These are phyloP conservation scores for Sebastes aleutianus DNA, from an alignment of 2,797 vertebrate genomes.

Conservation along the genomic window DNA sequence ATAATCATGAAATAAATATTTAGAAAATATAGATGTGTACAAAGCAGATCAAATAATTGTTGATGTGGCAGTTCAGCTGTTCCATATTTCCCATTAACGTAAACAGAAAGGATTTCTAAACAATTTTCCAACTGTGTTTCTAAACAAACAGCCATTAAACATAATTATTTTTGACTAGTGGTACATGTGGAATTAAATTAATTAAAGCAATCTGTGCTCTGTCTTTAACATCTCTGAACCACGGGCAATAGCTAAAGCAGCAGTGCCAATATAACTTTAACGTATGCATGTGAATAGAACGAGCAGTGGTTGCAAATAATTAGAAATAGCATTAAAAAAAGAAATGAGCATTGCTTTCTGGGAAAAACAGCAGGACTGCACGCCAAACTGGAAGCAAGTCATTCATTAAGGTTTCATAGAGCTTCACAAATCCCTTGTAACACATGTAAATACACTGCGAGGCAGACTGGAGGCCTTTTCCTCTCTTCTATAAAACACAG, in stretches of 20 bases:
- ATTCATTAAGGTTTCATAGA: conserved; percentile 56
- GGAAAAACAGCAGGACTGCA: conserved; percentile 50
- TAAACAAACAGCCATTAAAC: conserved; percentile 52
- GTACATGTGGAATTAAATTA: conserved; percentile 34
- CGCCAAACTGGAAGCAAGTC: conserved; percentile 27
- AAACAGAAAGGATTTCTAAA: not conserved
- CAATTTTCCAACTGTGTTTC: conserved; percentile 3
- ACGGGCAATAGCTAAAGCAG: not conserved
- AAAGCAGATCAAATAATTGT: not conserved
- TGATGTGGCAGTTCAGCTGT: not conserved
- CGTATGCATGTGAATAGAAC: conserved; percentile 22
- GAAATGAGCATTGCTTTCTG: not conserved
- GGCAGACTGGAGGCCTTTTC: conserved; percentile 56
- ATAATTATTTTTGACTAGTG: conserved; percentile 15
- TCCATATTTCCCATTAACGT: conserved; percentile 2
- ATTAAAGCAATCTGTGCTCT: conserved; percentile 45
- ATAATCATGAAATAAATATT: not conserved
- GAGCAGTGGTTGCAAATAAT: conserved; percentile 17
- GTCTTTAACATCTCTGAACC: conserved; percentile 39
- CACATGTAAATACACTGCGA: conserved; percentile 32
- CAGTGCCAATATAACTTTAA: conserved; percentile 16
- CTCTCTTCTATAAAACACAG: conserved; percentile 67
- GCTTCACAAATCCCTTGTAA: conserved; percentile 34
- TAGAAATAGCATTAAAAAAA: conserved; percentile 18
- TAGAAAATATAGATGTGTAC: not conserved